These are phyloP conservation scores for Zaprionus ornatus DNA, from an alignment of 1,140 invertebrate genomes.

Conservation along the genomic window DNA sequence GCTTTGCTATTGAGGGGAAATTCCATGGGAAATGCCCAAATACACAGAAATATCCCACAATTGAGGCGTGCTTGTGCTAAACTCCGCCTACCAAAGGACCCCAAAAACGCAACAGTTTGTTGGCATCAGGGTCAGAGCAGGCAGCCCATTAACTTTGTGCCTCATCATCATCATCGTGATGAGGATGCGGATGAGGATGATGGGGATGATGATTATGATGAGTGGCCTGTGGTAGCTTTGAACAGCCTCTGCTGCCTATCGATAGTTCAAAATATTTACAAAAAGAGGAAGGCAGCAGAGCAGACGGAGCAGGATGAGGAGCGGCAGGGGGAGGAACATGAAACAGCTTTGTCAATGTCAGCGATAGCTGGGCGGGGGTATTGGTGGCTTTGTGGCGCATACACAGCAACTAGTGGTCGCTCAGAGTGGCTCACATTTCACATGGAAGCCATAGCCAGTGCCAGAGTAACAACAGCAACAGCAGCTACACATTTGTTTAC, in stretches of 20 bases:
- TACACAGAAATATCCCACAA: conserved; percentile 19
- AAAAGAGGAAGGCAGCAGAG: conserved; percentile 4
- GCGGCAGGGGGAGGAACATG: conserved; percentile 9
- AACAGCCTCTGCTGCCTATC: conserved; percentile 48
- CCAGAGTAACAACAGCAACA: conserved; percentile 46
- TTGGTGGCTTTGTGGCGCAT: conserved; percentile 6
- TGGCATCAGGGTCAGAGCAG: conserved; percentile 66
- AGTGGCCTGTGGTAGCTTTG: background rate
- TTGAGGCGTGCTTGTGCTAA: conserved; percentile 33
- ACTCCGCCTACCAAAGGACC: conserved; percentile 25
- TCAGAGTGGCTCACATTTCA: conserved; percentile 60
- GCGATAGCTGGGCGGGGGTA: conserved; percentile 13
- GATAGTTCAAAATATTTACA: conserved; percentile 78
- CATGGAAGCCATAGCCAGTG: conserved; percentile 32
- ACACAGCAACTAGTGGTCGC: conserved; percentile 73
- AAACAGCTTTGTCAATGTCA: conserved; percentile 74
- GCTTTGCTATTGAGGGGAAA: conserved; percentile 23
- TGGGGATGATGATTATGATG: background rate
- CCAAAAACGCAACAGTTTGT: conserved; percentile 74
- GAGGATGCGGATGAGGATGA: background rate
- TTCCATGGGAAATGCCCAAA: conserved; percentile 23
- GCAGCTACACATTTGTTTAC: conserved; percentile 75
- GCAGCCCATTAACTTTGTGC: conserved; percentile 22
- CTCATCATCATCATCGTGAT: background rate
- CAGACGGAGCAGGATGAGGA: background rate